Base-by-base conservation (phyloP, 1,140 invertebrate genomes). In the Aphaenogaster ashmeadi region DNA sequence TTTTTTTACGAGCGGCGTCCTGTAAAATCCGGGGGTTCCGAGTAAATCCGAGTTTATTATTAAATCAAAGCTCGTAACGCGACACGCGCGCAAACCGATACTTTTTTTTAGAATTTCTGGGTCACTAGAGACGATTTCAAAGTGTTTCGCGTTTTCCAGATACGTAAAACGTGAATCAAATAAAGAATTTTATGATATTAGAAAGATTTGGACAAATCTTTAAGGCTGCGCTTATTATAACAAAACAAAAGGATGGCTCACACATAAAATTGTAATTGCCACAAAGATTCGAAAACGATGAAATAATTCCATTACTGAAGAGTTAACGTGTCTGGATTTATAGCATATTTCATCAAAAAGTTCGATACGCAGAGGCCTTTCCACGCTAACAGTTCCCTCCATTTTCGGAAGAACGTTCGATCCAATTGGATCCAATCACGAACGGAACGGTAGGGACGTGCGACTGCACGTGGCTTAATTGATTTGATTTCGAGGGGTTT, bases 401-500 rank as follows among this genome's bases (percentile, higher is more conserved):
- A 93, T 93, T 93, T 93, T 93, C 72, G 75, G 89, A 91, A 91
- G 91, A 92, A 66, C 62, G 89, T 90, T 86, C 86, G 88, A 91
- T 92, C 90, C 89, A 91, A 90, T 89, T 71, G 56, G 86, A 85
- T 83, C 77, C 81, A 90, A 89, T 78, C 72, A 87, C 66, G 58
- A 79, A n/a, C 58, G 84, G 71, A 74, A 69, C 83, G 80, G 67
- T 44, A 64, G 52, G 58, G 66, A 64, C n/a, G 58, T 62, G 75
- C 77, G 86, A 44, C 86, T 64, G 88, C 93, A 91, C 91, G 90
- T 91, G 92, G 90, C 92, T 93, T 93, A 93, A 93, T 94, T 94
- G 92, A 93, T 94, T 94, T 87, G 89, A 94, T 94, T 94, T 93
- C 93, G 88, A 90, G 89, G 93, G 93, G 88, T 93, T 93, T 93